phyloP scores from a whole-genome alignment of 2,113 vertebrate species.

The Todiramphus chloris region DNA sequence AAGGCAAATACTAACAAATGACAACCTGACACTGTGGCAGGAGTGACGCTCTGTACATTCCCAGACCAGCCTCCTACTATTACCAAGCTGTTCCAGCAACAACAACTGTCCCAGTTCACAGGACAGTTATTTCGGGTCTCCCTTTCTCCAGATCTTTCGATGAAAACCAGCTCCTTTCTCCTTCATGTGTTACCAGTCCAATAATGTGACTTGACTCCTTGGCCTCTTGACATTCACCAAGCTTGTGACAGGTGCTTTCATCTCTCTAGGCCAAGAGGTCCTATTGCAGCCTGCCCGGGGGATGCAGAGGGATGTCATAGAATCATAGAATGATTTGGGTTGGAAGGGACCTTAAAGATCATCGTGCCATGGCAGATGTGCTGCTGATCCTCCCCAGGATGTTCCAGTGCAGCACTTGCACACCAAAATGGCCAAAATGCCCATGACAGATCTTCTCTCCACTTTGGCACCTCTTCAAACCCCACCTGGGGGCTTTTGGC shows the following conservation, averaged over 20 bases:
- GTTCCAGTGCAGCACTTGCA: background rate
- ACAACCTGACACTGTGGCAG: background rate
- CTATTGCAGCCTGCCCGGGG: background rate
- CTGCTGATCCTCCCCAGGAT: background rate
- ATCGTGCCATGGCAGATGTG: background rate
- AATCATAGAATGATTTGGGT: background rate
- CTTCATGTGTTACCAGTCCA: background rate
- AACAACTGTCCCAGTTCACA: background rate
- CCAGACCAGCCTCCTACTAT: constrained; percentile 6
- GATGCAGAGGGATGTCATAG: background rate
- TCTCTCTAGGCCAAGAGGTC: background rate
- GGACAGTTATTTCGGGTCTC: background rate
- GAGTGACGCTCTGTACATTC: background rate
- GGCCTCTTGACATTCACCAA: background rate
- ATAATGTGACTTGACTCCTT: background rate
- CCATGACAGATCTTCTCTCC: background rate
- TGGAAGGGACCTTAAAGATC: background rate
- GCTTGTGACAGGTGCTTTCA: background rate
- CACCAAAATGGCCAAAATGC: background rate
- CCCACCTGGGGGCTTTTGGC: too few species aligned
- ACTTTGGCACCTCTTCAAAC: too few species aligned
- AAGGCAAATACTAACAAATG: background rate
- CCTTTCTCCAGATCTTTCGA: background rate
- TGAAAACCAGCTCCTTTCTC: background rate
- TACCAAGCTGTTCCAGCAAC: background rate